Conservation (phyloP, 2,888 invertebrate species). For the Epiblema foenella region DNA sequence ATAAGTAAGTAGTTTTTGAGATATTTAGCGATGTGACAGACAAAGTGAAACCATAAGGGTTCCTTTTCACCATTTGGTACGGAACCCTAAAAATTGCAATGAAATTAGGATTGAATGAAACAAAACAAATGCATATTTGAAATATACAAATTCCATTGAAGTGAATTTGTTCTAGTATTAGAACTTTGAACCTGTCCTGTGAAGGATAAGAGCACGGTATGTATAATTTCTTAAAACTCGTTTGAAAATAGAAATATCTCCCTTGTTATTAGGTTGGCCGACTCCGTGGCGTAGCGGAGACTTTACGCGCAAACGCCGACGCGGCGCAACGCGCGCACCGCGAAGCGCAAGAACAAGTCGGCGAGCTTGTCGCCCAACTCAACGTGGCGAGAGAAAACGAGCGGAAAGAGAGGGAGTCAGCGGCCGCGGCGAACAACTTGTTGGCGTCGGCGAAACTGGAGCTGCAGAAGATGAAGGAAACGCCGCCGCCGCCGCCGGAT, state of each 20-base stretch:
- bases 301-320: conserved; percentile 85
- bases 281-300: conserved; percentile 84
- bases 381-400: conserved; percentile 78
- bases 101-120: too few species aligned
- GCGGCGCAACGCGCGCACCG: conserved; percentile 81
- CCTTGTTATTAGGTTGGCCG: conserved; percentile 70
- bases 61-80: too few species aligned
- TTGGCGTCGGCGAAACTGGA: conserved; percentile 88
- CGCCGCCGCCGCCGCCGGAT: conserved; percentile 87
- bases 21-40: too few species aligned
- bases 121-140: too few species aligned
- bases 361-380: conserved; percentile 77
- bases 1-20: too few species aligned
- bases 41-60: too few species aligned
- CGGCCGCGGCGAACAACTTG: conserved; percentile 82
- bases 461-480: conserved; percentile 87
- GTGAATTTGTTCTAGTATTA: too few species aligned
- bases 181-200: too few species aligned
- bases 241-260: neutral
- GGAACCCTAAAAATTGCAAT: too few species aligned
- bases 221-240: too few species aligned
- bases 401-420: conserved; percentile 80
- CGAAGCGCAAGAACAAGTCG: conserved; percentile 82
- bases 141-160: too few species aligned
- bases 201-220: too few species aligned